Evolutionary conservation across 2,797 vertebrate genomes (phyloP).

Genomic region (Botia almorhae): DNA sequence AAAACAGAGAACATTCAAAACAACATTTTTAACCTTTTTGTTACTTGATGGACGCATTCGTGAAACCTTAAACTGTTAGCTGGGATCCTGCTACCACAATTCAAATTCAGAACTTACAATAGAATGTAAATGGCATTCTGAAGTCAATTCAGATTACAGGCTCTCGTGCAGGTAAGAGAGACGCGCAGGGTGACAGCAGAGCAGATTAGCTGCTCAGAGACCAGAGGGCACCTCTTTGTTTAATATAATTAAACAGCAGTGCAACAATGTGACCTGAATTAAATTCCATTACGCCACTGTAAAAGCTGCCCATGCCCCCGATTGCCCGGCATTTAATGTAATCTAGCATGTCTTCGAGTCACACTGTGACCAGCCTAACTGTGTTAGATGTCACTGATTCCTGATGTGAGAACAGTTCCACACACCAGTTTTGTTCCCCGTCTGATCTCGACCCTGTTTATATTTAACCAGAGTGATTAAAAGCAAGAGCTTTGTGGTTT

Average conservation of each 20-base stretch:
- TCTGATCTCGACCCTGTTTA: background rate
- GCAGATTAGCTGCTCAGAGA: slow-evolving; percentile 53
- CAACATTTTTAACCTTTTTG: too few relatives aligned
- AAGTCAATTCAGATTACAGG: background rate
- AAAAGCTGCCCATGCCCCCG: slow-evolving; percentile 45
- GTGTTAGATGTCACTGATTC: slow-evolving; percentile 42
- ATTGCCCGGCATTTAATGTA: slow-evolving; percentile 54
- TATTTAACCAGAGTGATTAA: background rate
- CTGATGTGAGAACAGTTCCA: background rate
- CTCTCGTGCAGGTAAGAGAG: slow-evolving; percentile 43
- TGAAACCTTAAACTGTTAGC: background rate
- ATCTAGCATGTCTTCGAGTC: slow-evolving; percentile 50
- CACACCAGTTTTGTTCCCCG: background rate
- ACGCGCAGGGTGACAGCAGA: slow-evolving; percentile 33
- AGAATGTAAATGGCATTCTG: slow-evolving; percentile 3
- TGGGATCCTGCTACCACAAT: background rate
- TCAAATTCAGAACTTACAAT: background rate
- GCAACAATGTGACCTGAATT: slow-evolving; percentile 59
- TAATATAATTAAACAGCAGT: slow-evolving; percentile 59
- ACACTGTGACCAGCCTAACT: slow-evolving; percentile 33
- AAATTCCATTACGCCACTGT: slow-evolving; percentile 56
- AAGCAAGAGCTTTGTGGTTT: background rate
- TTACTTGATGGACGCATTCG: background rate
- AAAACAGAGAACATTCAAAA: too few relatives aligned
- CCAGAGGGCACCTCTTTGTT: slow-evolving; percentile 57